Percentiles rank a stretch among this genome's conserved stretches.
Conservation (phyloP, 2,888 invertebrate genomes). For the Athripsodes cinereus region DNA sequence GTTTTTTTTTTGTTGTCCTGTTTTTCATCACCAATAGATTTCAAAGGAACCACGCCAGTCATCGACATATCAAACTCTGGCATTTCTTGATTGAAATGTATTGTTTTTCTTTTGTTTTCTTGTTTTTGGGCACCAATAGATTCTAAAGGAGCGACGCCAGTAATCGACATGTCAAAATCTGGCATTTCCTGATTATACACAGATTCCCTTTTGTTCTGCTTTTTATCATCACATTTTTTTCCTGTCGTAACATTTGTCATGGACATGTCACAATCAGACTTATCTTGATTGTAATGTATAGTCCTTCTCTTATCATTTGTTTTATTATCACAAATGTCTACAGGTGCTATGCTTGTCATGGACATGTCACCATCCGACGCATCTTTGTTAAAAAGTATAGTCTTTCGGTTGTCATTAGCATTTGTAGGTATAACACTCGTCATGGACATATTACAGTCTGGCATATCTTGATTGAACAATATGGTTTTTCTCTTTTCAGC, state of each 20-base stretch:
- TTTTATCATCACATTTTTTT: not conserved
- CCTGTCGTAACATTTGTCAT: not conserved
- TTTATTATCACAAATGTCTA: not conserved
- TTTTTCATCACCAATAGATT: not conserved
- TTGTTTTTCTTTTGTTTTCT: conserved; percentile 7
- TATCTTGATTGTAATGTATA: conserved; percentile 1
- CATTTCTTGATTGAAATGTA: not conserved
- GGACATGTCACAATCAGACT: conserved; percentile 1
- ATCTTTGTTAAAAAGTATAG: not conserved
- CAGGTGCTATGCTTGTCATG: not conserved
- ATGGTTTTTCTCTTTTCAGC: conserved; percentile 5
- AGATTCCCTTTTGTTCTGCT: not conserved
- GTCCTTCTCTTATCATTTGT: not conserved
- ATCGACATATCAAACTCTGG: not conserved
- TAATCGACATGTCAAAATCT: not conserved
- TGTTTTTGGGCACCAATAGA: not conserved
- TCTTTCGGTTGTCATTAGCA: not conserved
- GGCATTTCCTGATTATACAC: not conserved
- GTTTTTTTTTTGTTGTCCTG: too few species aligned
- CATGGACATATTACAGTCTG: conserved; percentile 16
- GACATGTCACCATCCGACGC: not conserved
- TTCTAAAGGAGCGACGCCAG: not conserved
- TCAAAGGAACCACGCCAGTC: not conserved
- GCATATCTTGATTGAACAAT: not conserved
- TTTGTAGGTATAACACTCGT: conserved; percentile 1